Evolutionary conservation across 2,113 vertebrate genomes (phyloP).

Genomic region (Gallinago undulata): DNA sequence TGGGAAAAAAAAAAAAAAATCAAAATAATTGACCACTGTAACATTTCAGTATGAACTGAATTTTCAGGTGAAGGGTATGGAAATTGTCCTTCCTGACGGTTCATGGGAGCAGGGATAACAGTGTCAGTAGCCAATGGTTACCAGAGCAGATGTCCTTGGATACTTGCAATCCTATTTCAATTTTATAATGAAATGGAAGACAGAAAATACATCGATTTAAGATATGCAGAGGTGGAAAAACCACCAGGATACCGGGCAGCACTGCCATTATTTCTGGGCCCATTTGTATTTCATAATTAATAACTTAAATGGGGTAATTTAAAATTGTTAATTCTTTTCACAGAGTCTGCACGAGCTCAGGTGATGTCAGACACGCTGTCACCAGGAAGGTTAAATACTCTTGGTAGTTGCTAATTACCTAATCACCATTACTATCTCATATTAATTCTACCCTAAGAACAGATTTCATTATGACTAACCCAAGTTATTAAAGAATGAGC

Average conservation of each 20-base stretch:
- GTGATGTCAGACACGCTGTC: slow-evolving; percentile 71
- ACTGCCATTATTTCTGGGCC: slow-evolving; percentile 30
- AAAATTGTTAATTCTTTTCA: slow-evolving; percentile 76
- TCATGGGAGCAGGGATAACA: neutral
- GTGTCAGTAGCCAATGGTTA: neutral
- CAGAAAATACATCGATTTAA: neutral
- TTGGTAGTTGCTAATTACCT: slow-evolving; percentile 78
- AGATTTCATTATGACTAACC: slow-evolving; percentile 63
- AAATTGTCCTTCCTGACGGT: neutral
- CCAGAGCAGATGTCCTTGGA: slow-evolving; percentile 28
- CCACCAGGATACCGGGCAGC: neutral
- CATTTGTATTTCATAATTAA: slow-evolving; percentile 69
- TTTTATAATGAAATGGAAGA: neutral
- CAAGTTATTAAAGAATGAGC: slow-evolving; percentile 28
- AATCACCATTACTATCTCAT: slow-evolving; percentile 76
- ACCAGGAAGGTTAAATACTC: slow-evolving; percentile 78
- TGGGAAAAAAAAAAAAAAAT: neutral
- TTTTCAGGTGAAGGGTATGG: neutral
- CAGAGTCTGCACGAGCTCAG: slow-evolving; percentile 64
- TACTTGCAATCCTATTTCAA: neutral
- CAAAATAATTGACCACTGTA: neutral
- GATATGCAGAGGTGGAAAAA: slow-evolving; percentile 28
- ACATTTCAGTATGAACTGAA: neutral
- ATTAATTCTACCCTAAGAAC: slow-evolving; percentile 70
- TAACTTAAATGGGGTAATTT: slow-evolving; percentile 74